Conservation (phyloP, 1,140 invertebrate genomes). For the Procambarus clarkii region DNA sequence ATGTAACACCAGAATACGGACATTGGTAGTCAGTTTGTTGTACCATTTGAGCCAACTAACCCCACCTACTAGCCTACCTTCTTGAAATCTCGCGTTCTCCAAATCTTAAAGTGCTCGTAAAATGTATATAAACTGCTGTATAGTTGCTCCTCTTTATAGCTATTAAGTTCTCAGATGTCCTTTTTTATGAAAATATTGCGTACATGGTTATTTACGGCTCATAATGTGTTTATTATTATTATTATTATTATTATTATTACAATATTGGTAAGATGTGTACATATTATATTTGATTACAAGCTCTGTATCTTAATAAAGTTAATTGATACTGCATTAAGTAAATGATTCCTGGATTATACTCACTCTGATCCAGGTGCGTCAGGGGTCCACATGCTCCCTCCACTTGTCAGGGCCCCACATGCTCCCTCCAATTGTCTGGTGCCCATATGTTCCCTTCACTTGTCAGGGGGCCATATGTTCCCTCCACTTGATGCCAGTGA, state of each 20-base stretch:
- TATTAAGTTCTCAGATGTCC: neutral
- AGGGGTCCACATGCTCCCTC: neutral
- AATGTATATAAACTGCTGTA: neutral
- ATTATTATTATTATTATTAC: neutral
- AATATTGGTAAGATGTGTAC: neutral
- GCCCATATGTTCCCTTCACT: too few relatives aligned
- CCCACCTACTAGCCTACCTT: neutral
- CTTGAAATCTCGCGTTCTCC: neutral
- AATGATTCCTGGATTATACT: neutral
- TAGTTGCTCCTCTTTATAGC: neutral
- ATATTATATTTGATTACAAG: neutral
- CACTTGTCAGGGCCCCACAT: neutral
- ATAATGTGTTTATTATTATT: neutral
- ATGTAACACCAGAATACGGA: neutral
- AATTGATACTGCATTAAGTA: neutral
- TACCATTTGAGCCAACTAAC: neutral
- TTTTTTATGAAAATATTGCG: conserved; percentile 9
- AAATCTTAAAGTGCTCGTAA: neutral
- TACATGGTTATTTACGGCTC: neutral
- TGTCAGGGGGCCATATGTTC: too few relatives aligned
- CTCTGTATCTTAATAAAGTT: neutral
- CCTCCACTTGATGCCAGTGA: too few relatives aligned
- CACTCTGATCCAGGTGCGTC: neutral
- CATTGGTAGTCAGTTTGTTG: neutral
- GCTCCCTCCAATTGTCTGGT: too few relatives aligned